A percentile compares a stretch with the other conserved stretches of the same genome.
These are phyloP conservation scores for Ramphastos sulfuratus DNA, from an alignment of 2,113 vertebrate genomes.

Conservation along the genomic window DNA sequence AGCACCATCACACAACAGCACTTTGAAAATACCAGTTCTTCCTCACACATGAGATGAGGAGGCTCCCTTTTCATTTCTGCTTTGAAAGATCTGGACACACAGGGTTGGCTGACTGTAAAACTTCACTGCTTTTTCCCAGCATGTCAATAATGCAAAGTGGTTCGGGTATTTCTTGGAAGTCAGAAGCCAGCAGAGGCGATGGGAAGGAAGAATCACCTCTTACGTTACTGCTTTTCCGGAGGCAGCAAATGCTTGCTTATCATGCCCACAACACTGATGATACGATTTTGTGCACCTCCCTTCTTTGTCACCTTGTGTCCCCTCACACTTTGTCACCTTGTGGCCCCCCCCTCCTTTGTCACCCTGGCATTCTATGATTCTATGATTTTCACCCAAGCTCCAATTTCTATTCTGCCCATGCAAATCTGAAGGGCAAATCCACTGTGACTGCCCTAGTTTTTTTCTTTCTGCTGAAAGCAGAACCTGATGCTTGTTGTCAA, in stretches of 20 bases:
- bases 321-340: no score
- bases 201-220: neutral
- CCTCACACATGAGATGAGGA: neutral
- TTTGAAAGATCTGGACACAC: neutral
- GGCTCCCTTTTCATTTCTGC: neutral
- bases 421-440: neutral
- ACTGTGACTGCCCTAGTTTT: neutral
- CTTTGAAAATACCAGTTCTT: neutral
- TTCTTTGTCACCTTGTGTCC: no score
- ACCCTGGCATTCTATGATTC: no score
- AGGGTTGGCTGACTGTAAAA: neutral
- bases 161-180: neutral
- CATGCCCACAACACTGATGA: neutral
- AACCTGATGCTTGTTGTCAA: neutral
- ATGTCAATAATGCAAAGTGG: neutral
- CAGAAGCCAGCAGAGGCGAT: fast-evolving
- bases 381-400: neutral
- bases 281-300: neutral
- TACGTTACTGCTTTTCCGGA: neutral
- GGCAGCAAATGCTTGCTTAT: neutral
- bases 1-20: fast-evolving
- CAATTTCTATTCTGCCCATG: neutral
- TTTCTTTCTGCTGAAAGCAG: neutral
- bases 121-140: neutral
- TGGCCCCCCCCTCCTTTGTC: no score